Evolutionary conservation across 2,797 vertebrate species (phyloP).

Genomic region (Anniella stebbinsi): DNA sequence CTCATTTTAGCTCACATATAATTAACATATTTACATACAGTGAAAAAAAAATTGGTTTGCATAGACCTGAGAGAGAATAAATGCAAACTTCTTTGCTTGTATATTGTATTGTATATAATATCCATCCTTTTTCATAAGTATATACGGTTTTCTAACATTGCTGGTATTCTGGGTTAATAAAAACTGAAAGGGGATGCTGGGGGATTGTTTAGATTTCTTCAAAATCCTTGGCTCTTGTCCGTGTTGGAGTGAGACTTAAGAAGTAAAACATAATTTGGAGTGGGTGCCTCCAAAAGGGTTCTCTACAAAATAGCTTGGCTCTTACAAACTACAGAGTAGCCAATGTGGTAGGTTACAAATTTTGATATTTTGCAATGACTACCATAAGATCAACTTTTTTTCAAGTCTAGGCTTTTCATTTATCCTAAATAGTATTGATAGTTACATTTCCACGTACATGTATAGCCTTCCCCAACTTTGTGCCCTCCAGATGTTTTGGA

Average conservation of each 20-base stretch:
- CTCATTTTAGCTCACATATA: not conserved
- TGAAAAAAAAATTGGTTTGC: not conserved
- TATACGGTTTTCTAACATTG: not conserved
- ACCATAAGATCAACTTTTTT: not conserved
- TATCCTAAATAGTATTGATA: not conserved
- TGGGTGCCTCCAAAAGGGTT: not conserved
- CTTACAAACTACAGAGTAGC: not conserved
- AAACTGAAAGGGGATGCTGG: not conserved
- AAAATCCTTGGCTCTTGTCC: not conserved
- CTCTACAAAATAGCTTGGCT: not conserved
- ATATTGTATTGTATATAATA: not conserved
- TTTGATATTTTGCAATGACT: not conserved
- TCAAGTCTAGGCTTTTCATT: not conserved
- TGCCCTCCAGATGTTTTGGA: too few species aligned
- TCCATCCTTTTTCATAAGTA: not conserved
- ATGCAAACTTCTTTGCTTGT: not conserved
- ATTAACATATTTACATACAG: not conserved
- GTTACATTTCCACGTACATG: not conserved
- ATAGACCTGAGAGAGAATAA: not conserved
- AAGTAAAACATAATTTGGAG: not conserved
- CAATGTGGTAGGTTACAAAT: not conserved
- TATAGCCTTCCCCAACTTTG: not conserved
- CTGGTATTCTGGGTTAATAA: not conserved
- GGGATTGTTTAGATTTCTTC: not conserved
- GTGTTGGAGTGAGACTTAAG: not conserved